Percentiles rank a stretch among this genome's conserved stretches.
phyloP scores from a whole-genome alignment of 1,140 invertebrate species.

The Forficula auricularia region DNA sequence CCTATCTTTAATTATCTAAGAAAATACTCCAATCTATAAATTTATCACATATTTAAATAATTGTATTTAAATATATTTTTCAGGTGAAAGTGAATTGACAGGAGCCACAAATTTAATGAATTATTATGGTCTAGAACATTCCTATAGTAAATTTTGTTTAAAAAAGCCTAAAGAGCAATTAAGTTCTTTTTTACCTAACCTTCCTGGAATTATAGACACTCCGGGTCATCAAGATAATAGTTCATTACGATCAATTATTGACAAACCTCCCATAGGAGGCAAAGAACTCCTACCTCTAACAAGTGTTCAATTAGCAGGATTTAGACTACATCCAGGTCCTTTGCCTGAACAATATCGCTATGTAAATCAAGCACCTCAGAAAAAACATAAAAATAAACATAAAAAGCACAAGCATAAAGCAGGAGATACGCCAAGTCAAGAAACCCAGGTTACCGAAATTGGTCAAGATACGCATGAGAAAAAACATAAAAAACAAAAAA shows the following conservation, averaged over 20 bases:
- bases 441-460: conserved; percentile 41
- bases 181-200: conserved; percentile 83
- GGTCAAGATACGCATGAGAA: conserved; percentile 75
- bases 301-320: conserved; percentile 77
- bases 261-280: conserved; percentile 89
- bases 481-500: conserved; percentile 89
- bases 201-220: conserved; percentile 85
- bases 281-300: conserved; percentile 83
- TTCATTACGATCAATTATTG: conserved; percentile 83
- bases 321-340: conserved; percentile 87
- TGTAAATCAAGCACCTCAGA: conserved; percentile 74
- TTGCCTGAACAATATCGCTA: conserved; percentile 90
- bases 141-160: conserved; percentile 95
- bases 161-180: conserved; percentile 90
- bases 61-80: conserved; percentile 11
- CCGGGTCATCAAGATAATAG: conserved; percentile 63
- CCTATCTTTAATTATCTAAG: too few relatives aligned
- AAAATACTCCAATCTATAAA: conserved; percentile 1
- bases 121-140: conserved; percentile 89
- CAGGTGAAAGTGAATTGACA: conserved; percentile 80
- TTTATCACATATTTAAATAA: too few relatives aligned
- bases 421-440: conserved; percentile 51
- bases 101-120: conserved; percentile 93
- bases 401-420: conserved; percentile 90
- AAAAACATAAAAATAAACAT: conserved; percentile 85